Conservation (phyloP, 1,140 invertebrate genomes). For the Trachymyrmex septentrionalis region DNA sequence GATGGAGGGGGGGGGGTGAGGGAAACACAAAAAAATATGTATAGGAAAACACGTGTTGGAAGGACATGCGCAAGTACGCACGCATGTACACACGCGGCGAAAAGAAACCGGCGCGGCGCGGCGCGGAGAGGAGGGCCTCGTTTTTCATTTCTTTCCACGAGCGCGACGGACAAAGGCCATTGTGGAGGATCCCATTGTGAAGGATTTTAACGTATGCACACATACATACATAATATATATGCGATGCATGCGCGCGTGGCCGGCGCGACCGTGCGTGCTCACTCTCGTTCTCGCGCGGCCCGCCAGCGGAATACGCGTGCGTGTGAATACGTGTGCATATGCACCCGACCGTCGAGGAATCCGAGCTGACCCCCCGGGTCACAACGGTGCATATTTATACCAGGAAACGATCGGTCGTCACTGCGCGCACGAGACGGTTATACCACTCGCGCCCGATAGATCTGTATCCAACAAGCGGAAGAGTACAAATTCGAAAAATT, state of each 20-base stretch:
- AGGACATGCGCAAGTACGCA: neutral
- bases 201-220: conserved; percentile 77
- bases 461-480: conserved; percentile 32
- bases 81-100: neutral
- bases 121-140: conserved; percentile 61
- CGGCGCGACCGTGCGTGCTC: conserved; percentile 22
- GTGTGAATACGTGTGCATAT: conserved; percentile 54
- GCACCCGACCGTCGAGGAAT: conserved; percentile 70
- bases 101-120: neutral
- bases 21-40: conserved; percentile 27
- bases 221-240: conserved; percentile 30
- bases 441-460: conserved; percentile 42
- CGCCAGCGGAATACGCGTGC: conserved; percentile 42
- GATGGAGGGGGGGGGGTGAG: too few species aligned
- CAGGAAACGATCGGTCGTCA: conserved; percentile 73
- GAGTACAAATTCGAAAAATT: conserved; percentile 8
- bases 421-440: conserved; percentile 43
- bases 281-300: conserved; percentile 46
- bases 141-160: conserved; percentile 78
- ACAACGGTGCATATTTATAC: conserved; percentile 77
- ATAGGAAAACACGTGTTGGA: conserved; percentile 27
- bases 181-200: conserved; percentile 78
- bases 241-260: conserved; percentile 25
- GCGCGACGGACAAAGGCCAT: conserved; percentile 77
- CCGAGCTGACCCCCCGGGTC: conserved; percentile 75